phyloP scores from a whole-genome alignment of 2,888 invertebrate species.

The Bruchidius siliquastri region DNA sequence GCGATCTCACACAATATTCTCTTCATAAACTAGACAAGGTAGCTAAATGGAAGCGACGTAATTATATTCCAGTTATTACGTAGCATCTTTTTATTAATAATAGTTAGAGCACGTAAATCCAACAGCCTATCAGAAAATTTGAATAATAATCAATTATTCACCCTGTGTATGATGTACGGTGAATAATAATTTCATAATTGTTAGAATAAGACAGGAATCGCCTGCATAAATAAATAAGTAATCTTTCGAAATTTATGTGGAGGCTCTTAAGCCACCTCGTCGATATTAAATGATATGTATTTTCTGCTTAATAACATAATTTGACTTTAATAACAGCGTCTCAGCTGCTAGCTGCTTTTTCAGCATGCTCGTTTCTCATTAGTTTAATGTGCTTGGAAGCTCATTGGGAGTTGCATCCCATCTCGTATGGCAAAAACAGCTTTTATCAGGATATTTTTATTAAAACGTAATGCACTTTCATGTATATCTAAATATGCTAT shows the following conservation, averaged over 20 bases:
- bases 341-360: background rate
- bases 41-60: background rate
- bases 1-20: background rate
- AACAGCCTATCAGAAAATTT: constrained; percentile 11
- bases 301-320: background rate
- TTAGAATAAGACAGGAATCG: constrained; percentile 19
- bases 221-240: constrained; percentile 11
- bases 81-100: background rate
- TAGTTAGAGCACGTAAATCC: background rate
- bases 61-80: background rate
- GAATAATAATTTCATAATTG: constrained; percentile 29
- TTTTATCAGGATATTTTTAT: background rate
- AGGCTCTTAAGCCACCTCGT: background rate
- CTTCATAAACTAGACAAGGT: background rate
- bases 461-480: background rate
- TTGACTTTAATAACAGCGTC: background rate
- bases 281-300: background rate
- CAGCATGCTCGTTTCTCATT: background rate
- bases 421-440: background rate
- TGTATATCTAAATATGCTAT: background rate
- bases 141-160: constrained; percentile 16
- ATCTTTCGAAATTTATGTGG: background rate
- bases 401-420: background rate
- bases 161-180: constrained; percentile 15
- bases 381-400: background rate